Evolutionary conservation across 2,113 vertebrate genomes (phyloP), one percentile per base, ranked within the genome.

Genomic region (Rhinolophus ferrumequinum): DNA sequence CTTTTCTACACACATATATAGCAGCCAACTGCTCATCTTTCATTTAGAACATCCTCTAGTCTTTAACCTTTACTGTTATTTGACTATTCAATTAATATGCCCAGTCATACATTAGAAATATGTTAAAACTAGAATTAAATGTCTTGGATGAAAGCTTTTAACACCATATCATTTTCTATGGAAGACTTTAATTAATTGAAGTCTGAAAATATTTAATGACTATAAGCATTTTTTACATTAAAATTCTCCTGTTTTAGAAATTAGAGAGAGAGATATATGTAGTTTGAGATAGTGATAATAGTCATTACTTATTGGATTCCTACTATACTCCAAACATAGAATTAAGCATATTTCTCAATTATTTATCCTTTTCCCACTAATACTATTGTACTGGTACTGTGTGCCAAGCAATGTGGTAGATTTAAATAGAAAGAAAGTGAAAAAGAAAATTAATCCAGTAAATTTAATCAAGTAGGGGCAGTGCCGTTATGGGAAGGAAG

Each of bases 1-100:
- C 60, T 87, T 79, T 85, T 41, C 56, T 52, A 12, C 35, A 54
- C 80, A 79, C 41, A 35, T 35, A 62, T 52, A 24, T 21, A 90
- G 18, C n/a, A 92, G 60, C 24, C 44, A 90, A 13, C 30, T 24
- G 18, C 47, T 96, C 90, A 58, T 97, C 75, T 88, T 83, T 97
- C 95, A 92, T 87, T 87, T 86, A 92, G 38, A 92, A 90, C 12
- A 84, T 60, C 38, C 62, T 85, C 50, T 90, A 38, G 81, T 95
- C 90, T 96, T 97, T 97, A 94, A 96, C 87, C 90, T 96, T 97
- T 98, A 95, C 94, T 76, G 56, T 91, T 96, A 96, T 97, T 94
- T 96, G 64, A 84, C 8, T 89, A 30, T 80, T 95, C 80, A 97
- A 93, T 97, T 97, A 96, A 96, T 95, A 96, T 89, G 75, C 92